Evolutionary conservation across 2,113 vertebrate genomes (phyloP), one percentile per base, ranked within the genome.

Genomic region (Zapus hudsonius): DNA sequence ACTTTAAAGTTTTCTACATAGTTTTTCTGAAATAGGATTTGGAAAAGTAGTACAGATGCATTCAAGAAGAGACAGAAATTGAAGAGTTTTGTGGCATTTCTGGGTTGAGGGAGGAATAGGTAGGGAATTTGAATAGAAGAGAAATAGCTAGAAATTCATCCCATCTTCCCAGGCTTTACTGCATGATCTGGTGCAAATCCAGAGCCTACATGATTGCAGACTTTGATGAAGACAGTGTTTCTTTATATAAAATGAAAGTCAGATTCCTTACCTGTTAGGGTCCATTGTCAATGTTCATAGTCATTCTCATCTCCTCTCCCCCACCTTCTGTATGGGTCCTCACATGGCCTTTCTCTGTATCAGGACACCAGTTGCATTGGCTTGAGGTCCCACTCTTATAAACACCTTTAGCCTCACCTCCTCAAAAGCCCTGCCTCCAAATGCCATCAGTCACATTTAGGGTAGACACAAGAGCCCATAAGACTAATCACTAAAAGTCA

Each of bases 21-120:
- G 25, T 87, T 93, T 89, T 92, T 11, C 72, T 91, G 0, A 81
- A 70, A 31, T 89, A 4, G 78, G 75, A 13, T 91, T 66, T 89
- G 23, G 63, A 66, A 38, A 89, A 92, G 61, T 64, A 19, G 31
- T 55, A 27, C 7, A 36, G 42, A 29, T 40, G 27, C 82, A 40
- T 92, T 93, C 36, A 81, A 44, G 17, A 91, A 61, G 36, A 87
- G 63, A 3, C 44, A 57, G 66, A 70, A 82, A 8, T 73, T 84
- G 33, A 67, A 52, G 74, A 81, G 27, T 13, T 84, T 81, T 84
- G n/a, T 57, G 52, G 3, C 52, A 29, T 82, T 67, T 76, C 9
- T 89, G 70, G 16, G 9, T 74, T 82, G 25, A 47, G 87, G 42
- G 73, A 59, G 33, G n/a, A 42, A 7, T 89, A 64, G 78, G 64